These are phyloP conservation scores for Sebastes kiyomatsui DNA, from an alignment of 2,797 vertebrate species.

Conservation along the genomic window DNA sequence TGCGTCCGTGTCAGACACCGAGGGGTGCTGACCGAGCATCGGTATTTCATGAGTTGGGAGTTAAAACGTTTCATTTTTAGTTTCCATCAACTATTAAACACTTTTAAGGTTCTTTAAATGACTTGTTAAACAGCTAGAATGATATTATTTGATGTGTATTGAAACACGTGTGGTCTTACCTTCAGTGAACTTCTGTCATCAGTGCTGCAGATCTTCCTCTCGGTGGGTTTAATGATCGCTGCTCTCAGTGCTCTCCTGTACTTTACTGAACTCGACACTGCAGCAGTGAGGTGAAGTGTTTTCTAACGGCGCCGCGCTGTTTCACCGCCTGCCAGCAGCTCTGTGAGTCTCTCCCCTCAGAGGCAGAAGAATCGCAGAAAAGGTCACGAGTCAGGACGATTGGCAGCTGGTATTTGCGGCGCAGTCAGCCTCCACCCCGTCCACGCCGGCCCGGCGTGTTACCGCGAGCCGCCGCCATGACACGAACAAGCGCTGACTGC, in stretches of 20 bases:
- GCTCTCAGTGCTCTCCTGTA: background rate
- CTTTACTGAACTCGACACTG: background rate
- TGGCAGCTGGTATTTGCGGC: conserved; percentile 82
- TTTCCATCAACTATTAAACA: background rate
- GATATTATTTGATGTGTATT: no score
- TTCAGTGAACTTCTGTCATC: background rate
- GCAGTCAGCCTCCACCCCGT: conserved; percentile 57
- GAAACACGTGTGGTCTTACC: no score
- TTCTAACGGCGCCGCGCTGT: background rate
- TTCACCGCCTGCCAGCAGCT: conserved; percentile 1
- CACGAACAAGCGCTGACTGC: conserved; percentile 45
- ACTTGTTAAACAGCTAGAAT: no score
- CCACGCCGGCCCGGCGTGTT: conserved; percentile 38
- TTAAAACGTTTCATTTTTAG: background rate
- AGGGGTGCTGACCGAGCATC: background rate
- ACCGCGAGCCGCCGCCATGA: conserved; percentile 32
- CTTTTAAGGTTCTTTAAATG: no score
- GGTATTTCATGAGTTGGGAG: background rate
- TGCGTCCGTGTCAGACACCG: no score
- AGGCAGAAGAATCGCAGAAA: conserved; percentile 71
- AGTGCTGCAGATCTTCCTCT: background rate
- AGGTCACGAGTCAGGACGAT: conserved; percentile 74
- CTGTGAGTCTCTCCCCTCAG: conserved; percentile 25
- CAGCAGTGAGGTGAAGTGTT: background rate
- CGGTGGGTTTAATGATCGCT: background rate